Evolutionary conservation across 2,113 vertebrate genomes (phyloP).

Genomic region (Alligator sinensis): DNA sequence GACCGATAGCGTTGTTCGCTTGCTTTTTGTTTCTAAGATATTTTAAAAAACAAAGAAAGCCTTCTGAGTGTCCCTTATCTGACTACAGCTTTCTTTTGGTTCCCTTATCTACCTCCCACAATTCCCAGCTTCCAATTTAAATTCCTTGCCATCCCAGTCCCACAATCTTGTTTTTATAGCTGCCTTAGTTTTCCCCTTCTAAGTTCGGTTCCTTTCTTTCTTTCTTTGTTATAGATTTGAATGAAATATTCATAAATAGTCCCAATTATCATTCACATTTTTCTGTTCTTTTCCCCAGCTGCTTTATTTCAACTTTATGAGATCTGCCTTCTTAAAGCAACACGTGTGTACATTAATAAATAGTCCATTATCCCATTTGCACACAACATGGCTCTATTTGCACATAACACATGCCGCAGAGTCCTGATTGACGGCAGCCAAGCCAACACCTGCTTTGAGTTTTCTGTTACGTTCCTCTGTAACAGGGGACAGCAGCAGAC

Average conservation of each 20-base stretch:
- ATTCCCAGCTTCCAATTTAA: neutral
- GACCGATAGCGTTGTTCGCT: neutral
- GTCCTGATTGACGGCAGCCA: neutral
- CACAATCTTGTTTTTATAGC: neutral
- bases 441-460: neutral
- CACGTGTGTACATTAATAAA: neutral
- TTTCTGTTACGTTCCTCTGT: neutral
- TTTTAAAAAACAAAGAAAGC: neutral
- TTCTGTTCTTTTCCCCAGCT: neutral
- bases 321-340: neutral
- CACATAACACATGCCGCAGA: neutral
- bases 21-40: neutral
- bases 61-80: neutral
- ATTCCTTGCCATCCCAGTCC: neutral
- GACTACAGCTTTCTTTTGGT: neutral
- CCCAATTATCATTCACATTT: neutral
- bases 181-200: too few relatives aligned
- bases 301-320: accelerated
- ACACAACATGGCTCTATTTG: accelerated
- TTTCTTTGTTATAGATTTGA: neutral
- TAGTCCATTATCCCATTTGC: neutral
- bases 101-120: neutral
- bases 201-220: neutral
- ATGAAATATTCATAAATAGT: neutral
- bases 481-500: neutral